Evolutionary conservation across 2,113 vertebrate species (phyloP).

Genomic region (Caranx ignobilis): DNA sequence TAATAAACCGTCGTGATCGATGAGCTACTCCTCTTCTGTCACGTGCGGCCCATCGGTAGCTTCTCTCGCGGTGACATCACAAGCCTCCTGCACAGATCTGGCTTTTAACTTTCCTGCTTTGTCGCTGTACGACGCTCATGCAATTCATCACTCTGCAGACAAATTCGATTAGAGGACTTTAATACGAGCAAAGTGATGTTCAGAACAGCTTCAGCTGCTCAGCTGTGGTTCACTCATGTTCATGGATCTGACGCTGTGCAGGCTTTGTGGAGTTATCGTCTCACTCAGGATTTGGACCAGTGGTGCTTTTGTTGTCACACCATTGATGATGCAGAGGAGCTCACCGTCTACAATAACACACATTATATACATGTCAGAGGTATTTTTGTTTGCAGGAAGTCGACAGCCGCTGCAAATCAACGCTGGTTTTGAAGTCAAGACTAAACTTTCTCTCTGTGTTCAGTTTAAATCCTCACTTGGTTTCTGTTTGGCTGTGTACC

Average conservation of each 20-base stretch:
- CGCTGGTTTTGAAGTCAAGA: too few species aligned
- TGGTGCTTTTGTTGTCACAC: too few species aligned
- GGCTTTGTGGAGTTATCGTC: neutral
- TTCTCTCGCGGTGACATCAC: neutral
- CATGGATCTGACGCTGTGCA: neutral
- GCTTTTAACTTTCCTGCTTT: neutral
- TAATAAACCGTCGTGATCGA: neutral
- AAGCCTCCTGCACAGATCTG: neutral
- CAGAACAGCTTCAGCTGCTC: constrained; percentile 29
- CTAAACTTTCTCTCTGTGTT: too few species aligned
- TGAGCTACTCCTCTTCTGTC: neutral
- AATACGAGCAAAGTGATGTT: constrained; percentile 30
- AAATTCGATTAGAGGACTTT: constrained; percentile 28
- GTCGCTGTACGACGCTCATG: neutral
- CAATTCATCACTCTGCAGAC: constrained; percentile 22
- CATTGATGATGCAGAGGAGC: too few species aligned
- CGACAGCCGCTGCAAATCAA: too few species aligned
- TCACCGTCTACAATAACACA: too few species aligned
- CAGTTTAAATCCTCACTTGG: neutral
- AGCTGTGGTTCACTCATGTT: constrained; percentile 18
- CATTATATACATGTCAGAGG: too few species aligned
- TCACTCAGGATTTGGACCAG: neutral
- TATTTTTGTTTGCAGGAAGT: too few species aligned
- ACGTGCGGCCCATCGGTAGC: neutral
- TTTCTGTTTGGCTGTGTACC: neutral